Percentiles rank a stretch among this genome's conserved stretches.
phyloP scores from a whole-genome alignment of 2,797 vertebrate genomes.

The Cyprinella venusta region DNA sequence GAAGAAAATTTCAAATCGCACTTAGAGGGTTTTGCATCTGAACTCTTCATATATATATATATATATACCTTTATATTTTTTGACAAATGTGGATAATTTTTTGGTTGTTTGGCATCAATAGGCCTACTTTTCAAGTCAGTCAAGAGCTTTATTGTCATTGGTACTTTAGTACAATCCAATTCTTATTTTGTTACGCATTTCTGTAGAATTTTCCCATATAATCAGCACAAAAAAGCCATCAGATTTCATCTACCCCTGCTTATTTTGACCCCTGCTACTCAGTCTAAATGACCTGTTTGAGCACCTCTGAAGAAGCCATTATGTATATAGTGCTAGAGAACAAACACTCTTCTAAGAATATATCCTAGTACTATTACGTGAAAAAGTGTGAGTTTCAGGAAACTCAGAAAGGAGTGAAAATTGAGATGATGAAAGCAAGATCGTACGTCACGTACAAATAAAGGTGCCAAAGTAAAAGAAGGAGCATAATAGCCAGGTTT shows the following conservation, averaged over 20 bases:
- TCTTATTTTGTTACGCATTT: neutral
- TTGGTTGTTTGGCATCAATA: neutral
- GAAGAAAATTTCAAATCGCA: too few relatives aligned
- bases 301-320: neutral
- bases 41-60: neutral
- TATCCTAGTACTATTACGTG: neutral
- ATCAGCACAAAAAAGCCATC: neutral
- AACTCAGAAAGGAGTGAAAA: neutral
- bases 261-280: neutral
- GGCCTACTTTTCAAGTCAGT: neutral
- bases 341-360: neutral
- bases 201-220: neutral
- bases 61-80: neutral
- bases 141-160: neutral
- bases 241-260: neutral
- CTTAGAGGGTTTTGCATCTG: too few relatives aligned
- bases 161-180: neutral
- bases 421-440: neutral
- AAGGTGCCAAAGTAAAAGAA: neutral
- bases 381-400: neutral
- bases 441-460: neutral
- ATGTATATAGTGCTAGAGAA: slow-evolving; percentile 13
- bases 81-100: neutral
- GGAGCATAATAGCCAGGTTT: neutral
- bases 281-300: neutral